Evolutionary conservation across 2,888 invertebrate genomes (phyloP), one percentile per base, ranked within the genome.

Genomic region (Abscondita cerata): DNA sequence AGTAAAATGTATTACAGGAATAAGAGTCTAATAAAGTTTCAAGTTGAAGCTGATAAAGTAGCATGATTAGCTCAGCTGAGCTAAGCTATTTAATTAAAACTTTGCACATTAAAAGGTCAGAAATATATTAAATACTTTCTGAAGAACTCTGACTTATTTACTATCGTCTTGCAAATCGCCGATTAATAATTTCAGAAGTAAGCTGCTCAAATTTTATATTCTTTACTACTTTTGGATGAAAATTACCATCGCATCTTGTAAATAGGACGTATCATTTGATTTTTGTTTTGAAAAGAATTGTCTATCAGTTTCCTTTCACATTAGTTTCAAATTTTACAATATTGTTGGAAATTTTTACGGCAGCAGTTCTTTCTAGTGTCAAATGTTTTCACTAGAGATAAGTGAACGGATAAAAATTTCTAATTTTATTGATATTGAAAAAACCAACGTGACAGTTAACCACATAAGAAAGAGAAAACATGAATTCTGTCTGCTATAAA

Each of bases 51-150:
- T 68, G 69, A 70, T 68, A 68, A 70, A 71, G 69, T 71, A 70
- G 62, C 68, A 65, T 58, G 64, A 59, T 59, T 51, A 52, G 58
- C 47, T 59, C 52, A 59, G 34, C 63, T 58, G 63, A 64, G 62
- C 67, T 64, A 54, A 70, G 67, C 67, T 70, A 68, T 71, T 71
- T 68, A 68, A 71, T 71, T 71, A 71, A 71, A 71, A 71, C 69
- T 71, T 71, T 65, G 65, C 67, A 65, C 65, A 68, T 70, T 70
- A 70, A 67, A 66, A 61, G 34, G 58, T 60, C 51, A 56, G 57
- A 66, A 59, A 62, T 65, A 62, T 62, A 59, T 58, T 65, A 66
- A 61, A 67, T 59, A 64, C 63, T 67, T 61, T 47, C 38, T 44
- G 19, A 52, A 52, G 41, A 59, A 63, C 59, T 25, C 44, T 38